Evolutionary conservation across 2,797 vertebrate genomes (phyloP).

Genomic region (Lateolabrax maculatus): DNA sequence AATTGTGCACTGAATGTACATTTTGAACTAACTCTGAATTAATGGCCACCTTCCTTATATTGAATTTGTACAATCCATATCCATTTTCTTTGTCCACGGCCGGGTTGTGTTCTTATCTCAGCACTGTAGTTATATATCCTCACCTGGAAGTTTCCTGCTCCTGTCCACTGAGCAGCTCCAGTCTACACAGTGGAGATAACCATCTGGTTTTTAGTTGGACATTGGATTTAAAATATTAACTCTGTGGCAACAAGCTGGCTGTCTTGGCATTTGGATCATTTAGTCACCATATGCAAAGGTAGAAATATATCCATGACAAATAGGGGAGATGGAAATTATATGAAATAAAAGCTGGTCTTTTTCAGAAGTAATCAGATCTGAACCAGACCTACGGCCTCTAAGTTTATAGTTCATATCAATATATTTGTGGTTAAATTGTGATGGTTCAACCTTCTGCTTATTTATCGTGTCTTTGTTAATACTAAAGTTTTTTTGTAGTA

Average conservation of each 20-base stretch:
- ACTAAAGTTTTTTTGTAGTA: not conserved
- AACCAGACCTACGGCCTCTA: not conserved
- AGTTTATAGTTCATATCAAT: not conserved
- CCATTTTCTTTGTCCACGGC: not conserved
- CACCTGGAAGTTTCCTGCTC: constrained; percentile 4
- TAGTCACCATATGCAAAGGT: not conserved
- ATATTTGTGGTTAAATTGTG: not conserved
- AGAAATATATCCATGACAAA: not conserved
- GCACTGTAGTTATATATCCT: not conserved
- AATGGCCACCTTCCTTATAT: not conserved
- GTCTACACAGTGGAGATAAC: not conserved
- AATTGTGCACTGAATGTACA: not conserved
- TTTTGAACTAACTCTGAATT: not conserved
- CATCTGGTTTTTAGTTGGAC: not conserved
- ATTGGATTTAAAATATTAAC: not conserved
- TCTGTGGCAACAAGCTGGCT: not conserved
- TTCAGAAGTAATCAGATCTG: not conserved
- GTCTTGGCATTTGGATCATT: not conserved
- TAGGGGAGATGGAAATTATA: not conserved
- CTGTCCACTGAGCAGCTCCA: no score
- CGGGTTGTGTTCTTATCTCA: not conserved
- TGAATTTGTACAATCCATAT: not conserved
- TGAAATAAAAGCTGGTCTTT: not conserved
- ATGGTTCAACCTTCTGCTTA: not conserved
- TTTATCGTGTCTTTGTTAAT: no score